Evolutionary conservation across 2,797 vertebrate genomes (phyloP).

Genomic region (Ceryle rudis): DNA sequence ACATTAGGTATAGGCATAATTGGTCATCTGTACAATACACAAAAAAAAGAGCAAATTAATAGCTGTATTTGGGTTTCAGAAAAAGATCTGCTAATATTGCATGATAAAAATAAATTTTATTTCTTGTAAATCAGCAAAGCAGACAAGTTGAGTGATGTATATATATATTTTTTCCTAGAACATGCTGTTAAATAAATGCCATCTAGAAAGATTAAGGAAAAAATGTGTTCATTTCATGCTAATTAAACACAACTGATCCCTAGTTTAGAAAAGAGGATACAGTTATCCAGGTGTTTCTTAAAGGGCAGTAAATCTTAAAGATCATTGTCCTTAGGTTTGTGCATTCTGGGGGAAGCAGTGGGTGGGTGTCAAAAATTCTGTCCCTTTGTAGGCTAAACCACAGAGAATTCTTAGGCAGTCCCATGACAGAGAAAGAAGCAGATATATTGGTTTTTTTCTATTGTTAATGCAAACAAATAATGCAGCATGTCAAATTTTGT

Average conservation of each 20-base stretch:
- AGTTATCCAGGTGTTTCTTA: neutral
- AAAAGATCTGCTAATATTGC: neutral
- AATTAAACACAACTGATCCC: neutral
- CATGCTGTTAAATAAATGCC: neutral
- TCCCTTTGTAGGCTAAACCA: neutral
- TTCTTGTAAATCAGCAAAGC: neutral
- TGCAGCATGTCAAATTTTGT: neutral
- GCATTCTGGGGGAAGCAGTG: rapidly evolving
- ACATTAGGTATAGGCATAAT: too few species aligned
- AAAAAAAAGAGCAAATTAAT: neutral
- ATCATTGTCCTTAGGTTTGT: neutral
- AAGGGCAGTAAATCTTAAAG: neutral
- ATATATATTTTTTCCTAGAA: neutral
- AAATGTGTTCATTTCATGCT: neutral
- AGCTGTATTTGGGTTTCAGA: neutral
- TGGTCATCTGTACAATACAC: neutral
- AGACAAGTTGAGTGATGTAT: neutral
- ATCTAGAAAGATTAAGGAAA: neutral
- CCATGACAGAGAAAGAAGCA: neutral
- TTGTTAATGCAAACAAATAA: neutral
- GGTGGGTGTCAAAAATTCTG: neutral
- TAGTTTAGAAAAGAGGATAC: neutral
- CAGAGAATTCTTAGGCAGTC: neutral
- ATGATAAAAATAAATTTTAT: neutral
- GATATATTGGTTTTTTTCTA: neutral